These are phyloP conservation scores for Diadophis punctatus DNA, from an alignment of 2,113 vertebrate genomes.

Conservation along the genomic window DNA sequence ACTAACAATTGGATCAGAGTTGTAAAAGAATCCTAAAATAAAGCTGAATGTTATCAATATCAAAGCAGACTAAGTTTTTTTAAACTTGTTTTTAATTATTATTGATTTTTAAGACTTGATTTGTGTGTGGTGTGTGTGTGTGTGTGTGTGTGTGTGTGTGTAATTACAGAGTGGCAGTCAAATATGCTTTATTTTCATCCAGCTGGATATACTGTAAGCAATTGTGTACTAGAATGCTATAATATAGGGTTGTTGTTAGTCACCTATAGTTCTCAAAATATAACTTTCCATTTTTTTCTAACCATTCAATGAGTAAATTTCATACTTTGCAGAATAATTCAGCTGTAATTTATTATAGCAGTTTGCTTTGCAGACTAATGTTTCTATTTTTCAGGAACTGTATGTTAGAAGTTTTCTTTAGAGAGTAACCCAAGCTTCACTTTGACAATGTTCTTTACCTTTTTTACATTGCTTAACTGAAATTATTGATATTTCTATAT, in stretches of 20 bases:
- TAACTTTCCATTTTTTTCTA: background rate
- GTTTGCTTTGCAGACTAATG: background rate
- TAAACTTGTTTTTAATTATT: constrained; percentile 33
- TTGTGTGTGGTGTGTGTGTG: too few relatives aligned
- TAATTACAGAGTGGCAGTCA: background rate
- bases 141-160: too few relatives aligned
- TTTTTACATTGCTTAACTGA: background rate
- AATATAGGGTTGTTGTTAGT: background rate
- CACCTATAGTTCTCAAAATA: background rate
- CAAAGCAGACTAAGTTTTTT: constrained; percentile 10
- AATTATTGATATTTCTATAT: background rate
- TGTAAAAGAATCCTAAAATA: constrained; percentile 17
- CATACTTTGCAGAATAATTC: background rate
- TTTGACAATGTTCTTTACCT: rapidly evolving
- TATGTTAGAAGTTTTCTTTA: background rate
- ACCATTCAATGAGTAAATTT: background rate
- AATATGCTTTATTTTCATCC: background rate
- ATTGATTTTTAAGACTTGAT: constrained; percentile 24
- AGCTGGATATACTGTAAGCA: background rate
- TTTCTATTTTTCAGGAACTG: background rate
- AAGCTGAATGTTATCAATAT: background rate
- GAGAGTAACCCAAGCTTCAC: background rate
- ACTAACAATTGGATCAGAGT: background rate
- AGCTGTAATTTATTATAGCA: background rate
- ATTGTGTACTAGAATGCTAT: background rate